phyloP scores from a whole-genome alignment of 2,113 vertebrate genomes.

The Platycercus adscitus region DNA sequence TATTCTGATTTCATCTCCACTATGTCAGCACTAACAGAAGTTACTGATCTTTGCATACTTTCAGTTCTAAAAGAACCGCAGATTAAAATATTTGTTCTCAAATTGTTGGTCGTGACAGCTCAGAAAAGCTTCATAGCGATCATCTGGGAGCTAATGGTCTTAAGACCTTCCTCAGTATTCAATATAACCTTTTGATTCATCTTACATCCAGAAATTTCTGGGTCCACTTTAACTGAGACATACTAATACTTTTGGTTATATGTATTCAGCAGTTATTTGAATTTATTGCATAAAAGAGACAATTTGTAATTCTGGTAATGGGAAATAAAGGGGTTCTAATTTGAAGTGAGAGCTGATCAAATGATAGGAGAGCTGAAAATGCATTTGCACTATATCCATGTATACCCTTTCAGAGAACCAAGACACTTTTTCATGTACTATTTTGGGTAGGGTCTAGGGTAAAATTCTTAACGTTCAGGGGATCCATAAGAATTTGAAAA shows the following conservation, averaged over 20 bases:
- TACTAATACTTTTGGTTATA: not conserved
- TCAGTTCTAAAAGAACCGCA: conserved; percentile 1
- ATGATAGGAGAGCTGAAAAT: not conserved
- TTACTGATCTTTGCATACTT: not conserved
- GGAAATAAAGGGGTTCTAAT: not conserved
- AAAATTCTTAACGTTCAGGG: not conserved
- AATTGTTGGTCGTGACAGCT: not conserved
- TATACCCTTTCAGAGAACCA: not conserved
- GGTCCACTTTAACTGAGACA: not conserved
- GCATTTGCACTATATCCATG: not conserved
- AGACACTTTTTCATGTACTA: not conserved
- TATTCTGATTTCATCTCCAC: not conserved
- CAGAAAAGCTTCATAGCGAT: not conserved
- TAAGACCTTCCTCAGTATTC: not conserved
- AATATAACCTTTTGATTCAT: not conserved
- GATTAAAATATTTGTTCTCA: conserved; percentile 4
- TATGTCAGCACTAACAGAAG: not conserved
- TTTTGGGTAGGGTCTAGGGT: not conserved
- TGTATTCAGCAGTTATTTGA: not conserved
- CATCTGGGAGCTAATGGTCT: not conserved
- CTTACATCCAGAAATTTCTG: not conserved
- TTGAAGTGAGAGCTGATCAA: not conserved
- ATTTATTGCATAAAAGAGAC: not conserved
- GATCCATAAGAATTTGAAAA: not conserved
- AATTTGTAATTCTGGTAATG: not conserved